Evolutionary conservation across 2,888 invertebrate genomes (phyloP).

Genomic region (Dynastes tityus): DNA sequence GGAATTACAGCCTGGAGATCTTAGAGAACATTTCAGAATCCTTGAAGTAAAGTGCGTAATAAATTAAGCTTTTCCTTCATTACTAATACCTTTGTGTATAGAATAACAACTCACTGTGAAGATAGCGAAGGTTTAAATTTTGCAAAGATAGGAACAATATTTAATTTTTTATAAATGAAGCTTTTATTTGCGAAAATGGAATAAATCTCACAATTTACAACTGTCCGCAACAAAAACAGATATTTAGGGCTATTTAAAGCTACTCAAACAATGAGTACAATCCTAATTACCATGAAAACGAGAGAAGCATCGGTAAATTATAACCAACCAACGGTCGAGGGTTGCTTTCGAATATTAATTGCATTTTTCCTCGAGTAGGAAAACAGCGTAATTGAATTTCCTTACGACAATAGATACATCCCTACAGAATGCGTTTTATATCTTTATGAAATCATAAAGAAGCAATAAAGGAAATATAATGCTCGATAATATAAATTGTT

Average conservation of each 20-base stretch:
- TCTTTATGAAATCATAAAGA: conserved; percentile 44
- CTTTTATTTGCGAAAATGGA: not conserved
- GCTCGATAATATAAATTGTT: conserved; percentile 55
- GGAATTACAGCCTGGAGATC: too few species aligned
- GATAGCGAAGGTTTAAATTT: too few species aligned
- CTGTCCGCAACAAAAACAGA: too few species aligned
- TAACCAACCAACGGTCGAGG: conserved; percentile 32
- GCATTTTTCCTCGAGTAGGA: conserved; percentile 32
- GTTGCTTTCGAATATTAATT: conserved; percentile 43
- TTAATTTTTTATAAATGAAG: too few species aligned
- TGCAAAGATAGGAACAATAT: too few species aligned
- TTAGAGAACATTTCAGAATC: too few species aligned
- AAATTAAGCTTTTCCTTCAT: too few species aligned
- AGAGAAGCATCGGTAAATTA: conserved; percentile 21
- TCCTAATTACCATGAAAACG: conserved; percentile 24
- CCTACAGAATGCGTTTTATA: conserved; percentile 32
- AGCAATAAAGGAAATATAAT: conserved; percentile 52
- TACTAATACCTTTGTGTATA: too few species aligned
- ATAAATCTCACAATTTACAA: not conserved
- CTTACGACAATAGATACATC: conserved; percentile 13
- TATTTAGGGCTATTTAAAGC: not conserved
- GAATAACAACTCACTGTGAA: too few species aligned
- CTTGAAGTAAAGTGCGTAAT: too few species aligned
- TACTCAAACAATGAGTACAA: conserved; percentile 8
- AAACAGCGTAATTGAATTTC: conserved; percentile 47